Conservation (phyloP, 2,888 invertebrate species). For the Drosophila percnosoma region DNA sequence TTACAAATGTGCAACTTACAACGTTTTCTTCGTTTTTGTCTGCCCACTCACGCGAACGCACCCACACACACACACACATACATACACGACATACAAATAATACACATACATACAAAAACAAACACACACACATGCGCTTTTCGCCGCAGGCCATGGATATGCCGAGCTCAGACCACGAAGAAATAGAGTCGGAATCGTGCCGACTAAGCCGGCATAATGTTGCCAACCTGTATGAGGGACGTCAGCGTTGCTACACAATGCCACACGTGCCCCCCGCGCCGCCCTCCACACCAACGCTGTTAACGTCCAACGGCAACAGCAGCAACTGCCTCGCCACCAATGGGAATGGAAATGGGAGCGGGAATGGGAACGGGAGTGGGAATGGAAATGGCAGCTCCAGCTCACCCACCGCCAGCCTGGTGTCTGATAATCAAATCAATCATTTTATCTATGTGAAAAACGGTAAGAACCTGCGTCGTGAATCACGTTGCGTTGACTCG, state of each 20-base stretch:
- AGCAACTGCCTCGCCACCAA: slow-evolving; percentile 43
- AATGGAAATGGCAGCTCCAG: slow-evolving; percentile 47
- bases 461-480: slow-evolving; percentile 74
- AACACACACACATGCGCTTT: slow-evolving; percentile 22
- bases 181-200: slow-evolving; percentile 68
- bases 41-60: slow-evolving; percentile 65
- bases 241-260: slow-evolving; percentile 81
- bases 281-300: slow-evolving; percentile 81
- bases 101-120: slow-evolving; percentile 33
- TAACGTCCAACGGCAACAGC: slow-evolving; percentile 72
- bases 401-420: slow-evolving; percentile 62
- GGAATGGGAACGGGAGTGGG: slow-evolving; percentile 48
- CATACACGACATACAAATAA: slow-evolving; percentile 42
- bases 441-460: slow-evolving; percentile 75
- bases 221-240: slow-evolving; percentile 70
- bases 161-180: slow-evolving; percentile 72
- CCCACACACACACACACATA: slow-evolving; percentile 65
- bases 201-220: slow-evolving; percentile 71
- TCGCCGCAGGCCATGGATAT: slow-evolving; percentile 70
- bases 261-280: slow-evolving; percentile 82
- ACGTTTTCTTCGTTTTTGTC: slow-evolving; percentile 43
- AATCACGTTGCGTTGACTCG: slow-evolving; percentile 81
- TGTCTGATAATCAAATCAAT: slow-evolving; percentile 71
- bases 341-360: slow-evolving; percentile 51
- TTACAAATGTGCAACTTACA: slow-evolving; percentile 47